Conservation (phyloP, 1,140 invertebrate species). For the Bombyx mandarina region DNA sequence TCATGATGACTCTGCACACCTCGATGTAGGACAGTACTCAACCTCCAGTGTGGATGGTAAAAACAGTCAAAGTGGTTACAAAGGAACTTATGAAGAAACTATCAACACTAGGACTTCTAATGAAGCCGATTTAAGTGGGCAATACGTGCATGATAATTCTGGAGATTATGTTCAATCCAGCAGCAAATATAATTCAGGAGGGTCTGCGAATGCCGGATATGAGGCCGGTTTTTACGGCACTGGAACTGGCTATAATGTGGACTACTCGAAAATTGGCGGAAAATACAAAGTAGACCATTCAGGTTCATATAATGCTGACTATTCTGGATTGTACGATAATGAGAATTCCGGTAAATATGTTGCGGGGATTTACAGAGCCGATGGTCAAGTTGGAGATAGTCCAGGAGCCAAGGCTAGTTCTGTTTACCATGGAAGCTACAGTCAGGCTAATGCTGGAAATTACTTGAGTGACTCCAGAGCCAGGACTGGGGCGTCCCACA, state of each 20-base stretch:
- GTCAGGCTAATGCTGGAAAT: conserved; percentile 31
- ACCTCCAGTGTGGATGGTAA: conserved; percentile 22
- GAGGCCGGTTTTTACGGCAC: conserved; percentile 11
- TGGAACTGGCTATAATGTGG: conserved; percentile 9
- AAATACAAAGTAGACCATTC: conserved; percentile 33
- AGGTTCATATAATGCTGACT: conserved; percentile 27
- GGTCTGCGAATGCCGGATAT: conserved; percentile 12
- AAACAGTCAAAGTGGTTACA: conserved; percentile 9
- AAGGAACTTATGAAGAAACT: conserved; percentile 7
- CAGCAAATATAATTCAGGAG: neutral
- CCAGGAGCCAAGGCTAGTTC: conserved; percentile 6
- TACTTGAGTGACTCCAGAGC: conserved; percentile 38
- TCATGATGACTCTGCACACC: conserved; percentile 34
- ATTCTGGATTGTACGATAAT: conserved; percentile 40
- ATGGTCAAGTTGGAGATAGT: conserved; percentile 21
- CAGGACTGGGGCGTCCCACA: conserved; percentile 50
- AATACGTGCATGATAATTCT: conserved; percentile 41
- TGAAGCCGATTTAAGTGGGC: conserved; percentile 25
- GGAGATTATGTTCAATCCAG: conserved; percentile 35
- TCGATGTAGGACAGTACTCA: conserved; percentile 20
- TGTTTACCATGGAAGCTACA: conserved; percentile 23
- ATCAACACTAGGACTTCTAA: conserved; percentile 9
- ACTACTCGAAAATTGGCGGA: conserved; percentile 7
- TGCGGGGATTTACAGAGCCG: conserved; percentile 27
- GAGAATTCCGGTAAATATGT: conserved; percentile 33